Evolutionary conservation across 2,113 vertebrate species (phyloP), one percentile per base, ranked within the genome.

Genomic region (Dasyprocta punctata): DNA sequence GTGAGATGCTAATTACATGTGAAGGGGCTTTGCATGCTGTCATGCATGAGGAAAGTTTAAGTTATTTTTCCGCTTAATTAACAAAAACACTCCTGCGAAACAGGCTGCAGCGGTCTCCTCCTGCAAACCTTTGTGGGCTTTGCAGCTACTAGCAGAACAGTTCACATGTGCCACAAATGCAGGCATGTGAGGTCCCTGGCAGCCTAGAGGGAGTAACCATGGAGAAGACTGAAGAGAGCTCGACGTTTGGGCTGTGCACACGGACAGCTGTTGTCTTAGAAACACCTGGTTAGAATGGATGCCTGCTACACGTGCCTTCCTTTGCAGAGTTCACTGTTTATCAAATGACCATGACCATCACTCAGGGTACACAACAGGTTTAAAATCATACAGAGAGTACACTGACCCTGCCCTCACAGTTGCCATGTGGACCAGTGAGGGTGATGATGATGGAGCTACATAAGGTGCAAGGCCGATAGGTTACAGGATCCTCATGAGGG

Each of bases 51-150:
- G 58, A 86, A 82, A 36, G 36, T 94, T 33, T 84, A 73, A 89
- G 41, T 61, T 86, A 22, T 95, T 97, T 94, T 95, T 84, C 73
- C 84, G 78, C 26, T 67, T 97, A 92, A 89, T 91, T 94, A 94
- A 87, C 63, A 86, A 38, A 91, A 82, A 73, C 33, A 30, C 13
- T 65, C 19, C 49, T 30, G 7, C 28, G 47, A 71, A 81, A 65
- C 80, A 56, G 5, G 52, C 54, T 61, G 33, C n/a, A 65, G 14
- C 13, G 17, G 69, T 38, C 71, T 92, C 36, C 73, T 88, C 8
- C 60, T 82, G 56, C 11, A 61, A 61, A 63, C 16, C 73, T 92
- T 73, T 49, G 3, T 6, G 10, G 36, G 56, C 86, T 30, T 11
- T 52, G 85, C 83, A 86, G 67, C 73, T 30, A 61, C 36, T 10